Percentiles rank a stretch among this genome's conserved stretches.
phyloP scores from a whole-genome alignment of 2,797 vertebrate genomes.

The Pantherophis vulpinus region DNA sequence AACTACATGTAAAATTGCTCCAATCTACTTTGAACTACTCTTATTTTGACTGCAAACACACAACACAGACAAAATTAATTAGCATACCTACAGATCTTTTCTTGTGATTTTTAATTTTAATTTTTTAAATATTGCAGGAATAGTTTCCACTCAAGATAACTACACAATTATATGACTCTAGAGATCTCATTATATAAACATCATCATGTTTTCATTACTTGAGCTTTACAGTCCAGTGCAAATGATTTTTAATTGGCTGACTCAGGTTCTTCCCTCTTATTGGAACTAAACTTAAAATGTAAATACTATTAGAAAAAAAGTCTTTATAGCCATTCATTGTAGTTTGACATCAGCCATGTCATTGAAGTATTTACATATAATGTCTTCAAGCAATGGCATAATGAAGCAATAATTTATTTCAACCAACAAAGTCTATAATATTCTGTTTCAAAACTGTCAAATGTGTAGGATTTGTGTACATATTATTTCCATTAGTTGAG shows the following conservation, averaged over 20 bases:
- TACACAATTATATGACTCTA: background rate
- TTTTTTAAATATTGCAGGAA: background rate
- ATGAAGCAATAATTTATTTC: background rate
- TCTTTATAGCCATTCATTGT: background rate
- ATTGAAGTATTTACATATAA: background rate
- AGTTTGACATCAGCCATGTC: background rate
- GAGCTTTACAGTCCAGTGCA: background rate
- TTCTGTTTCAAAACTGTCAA: background rate
- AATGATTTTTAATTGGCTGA: constrained; percentile 13
- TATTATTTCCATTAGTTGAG: background rate
- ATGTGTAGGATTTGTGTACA: background rate
- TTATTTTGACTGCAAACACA: background rate
- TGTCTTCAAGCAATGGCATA: background rate
- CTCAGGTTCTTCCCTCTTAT: background rate
- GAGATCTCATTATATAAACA: constrained; percentile 14
- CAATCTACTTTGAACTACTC: background rate
- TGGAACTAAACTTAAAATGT: background rate
- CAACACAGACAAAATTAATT: constrained; percentile 5
- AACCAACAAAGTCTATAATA: background rate
- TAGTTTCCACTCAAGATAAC: background rate
- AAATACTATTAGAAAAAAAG: background rate
- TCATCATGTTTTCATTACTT: background rate
- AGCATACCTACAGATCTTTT: background rate
- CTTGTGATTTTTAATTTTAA: background rate
- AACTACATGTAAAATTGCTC: background rate